phyloP scores from a whole-genome alignment of 2,888 invertebrate species.

The Leucoma salicis region DNA sequence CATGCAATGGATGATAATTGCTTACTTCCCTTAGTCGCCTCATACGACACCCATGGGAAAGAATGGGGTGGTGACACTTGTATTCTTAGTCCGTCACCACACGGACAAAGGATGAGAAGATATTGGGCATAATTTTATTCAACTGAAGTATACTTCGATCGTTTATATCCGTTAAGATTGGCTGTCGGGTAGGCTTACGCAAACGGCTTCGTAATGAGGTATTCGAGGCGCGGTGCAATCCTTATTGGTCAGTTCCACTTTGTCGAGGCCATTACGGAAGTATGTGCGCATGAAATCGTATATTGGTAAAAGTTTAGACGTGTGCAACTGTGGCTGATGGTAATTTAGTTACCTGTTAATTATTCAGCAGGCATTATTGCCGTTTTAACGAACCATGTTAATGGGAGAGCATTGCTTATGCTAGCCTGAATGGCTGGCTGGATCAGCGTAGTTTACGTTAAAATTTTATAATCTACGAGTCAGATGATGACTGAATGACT shows the following conservation, averaged over 20 bases:
- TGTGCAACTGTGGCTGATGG: too few species aligned
- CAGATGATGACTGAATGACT: too few species aligned
- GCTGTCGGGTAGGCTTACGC: conserved; percentile 54
- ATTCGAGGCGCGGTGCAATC: conserved; percentile 60
- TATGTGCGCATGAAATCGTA: conserved; percentile 1
- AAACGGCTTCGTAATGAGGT: conserved; percentile 51
- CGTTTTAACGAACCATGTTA: too few species aligned
- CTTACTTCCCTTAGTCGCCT: not conserved
- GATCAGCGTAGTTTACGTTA: too few species aligned
- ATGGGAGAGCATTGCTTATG: too few species aligned
- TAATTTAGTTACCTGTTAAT: too few species aligned
- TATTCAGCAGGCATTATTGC: too few species aligned
- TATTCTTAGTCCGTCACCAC: not conserved
- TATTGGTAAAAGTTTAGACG: not conserved
- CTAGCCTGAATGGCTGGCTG: too few species aligned
- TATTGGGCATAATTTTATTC: too few species aligned
- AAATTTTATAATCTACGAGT: too few species aligned
- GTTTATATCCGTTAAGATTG: conserved; percentile 49
- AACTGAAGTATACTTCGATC: conserved; percentile 20
- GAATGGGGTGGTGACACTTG: not conserved
- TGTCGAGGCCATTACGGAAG: conserved; percentile 25
- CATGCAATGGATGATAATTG: too few species aligned
- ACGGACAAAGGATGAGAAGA: too few species aligned
- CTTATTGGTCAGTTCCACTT: conserved; percentile 41
- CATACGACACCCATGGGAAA: not conserved